Evolutionary conservation across 2,797 vertebrate genomes (phyloP).

Genomic region (Muscicapa striata): DNA sequence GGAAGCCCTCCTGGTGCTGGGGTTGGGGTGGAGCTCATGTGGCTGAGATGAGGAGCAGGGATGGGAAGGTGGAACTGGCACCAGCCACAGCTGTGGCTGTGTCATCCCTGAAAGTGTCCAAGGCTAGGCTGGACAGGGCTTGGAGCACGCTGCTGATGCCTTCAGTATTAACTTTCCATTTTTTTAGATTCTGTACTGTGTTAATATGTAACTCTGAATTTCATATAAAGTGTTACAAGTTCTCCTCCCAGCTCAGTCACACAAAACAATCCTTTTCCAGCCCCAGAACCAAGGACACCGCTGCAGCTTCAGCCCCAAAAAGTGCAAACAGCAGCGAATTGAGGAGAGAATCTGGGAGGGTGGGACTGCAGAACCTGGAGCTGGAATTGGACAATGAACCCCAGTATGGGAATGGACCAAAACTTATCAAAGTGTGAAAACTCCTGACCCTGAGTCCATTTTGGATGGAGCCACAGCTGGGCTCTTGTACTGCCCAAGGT

Average conservation of each 20-base stretch:
- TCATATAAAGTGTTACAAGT: neutral
- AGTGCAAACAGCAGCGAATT: neutral
- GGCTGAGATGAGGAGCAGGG: neutral
- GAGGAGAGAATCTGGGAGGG: neutral
- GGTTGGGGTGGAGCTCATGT: rapidly evolving
- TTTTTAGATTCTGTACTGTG: neutral
- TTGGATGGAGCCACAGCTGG: neutral
- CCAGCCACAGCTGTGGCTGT: neutral
- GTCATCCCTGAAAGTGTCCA: neutral
- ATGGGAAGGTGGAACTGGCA: neutral
- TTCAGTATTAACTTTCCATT: neutral
- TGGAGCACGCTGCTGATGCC: neutral
- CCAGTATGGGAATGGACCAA: rapidly evolving
- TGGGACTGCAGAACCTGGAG: neutral
- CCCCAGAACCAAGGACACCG: neutral
- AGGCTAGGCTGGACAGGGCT: neutral
- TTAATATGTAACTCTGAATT: neutral
- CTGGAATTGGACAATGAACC: neutral
- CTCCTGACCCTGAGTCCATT: neutral
- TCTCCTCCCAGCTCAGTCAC: neutral
- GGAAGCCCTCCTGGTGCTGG: neutral
- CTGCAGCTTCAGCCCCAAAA: neutral
- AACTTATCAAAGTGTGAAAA: neutral
- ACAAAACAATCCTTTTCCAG: neutral
- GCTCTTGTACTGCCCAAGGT: neutral